These are phyloP conservation scores for Typhlomys cinereus DNA, from an alignment of 2,113 vertebrate species.

Conservation along the genomic window DNA sequence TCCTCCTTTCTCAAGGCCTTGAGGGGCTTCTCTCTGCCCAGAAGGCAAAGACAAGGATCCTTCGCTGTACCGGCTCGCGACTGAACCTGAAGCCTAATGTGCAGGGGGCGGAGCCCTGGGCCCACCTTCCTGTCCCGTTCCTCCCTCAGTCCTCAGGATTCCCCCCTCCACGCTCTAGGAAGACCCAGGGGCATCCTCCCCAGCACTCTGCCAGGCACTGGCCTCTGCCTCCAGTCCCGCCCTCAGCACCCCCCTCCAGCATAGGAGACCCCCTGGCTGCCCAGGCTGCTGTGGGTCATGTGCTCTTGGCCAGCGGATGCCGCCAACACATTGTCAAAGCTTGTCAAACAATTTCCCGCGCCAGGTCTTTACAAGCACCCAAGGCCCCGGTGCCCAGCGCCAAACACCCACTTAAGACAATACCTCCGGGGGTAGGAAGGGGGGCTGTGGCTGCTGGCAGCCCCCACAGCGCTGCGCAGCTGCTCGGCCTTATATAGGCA, in stretches of 20 bases:
- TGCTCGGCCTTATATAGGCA: slow-evolving; percentile 86
- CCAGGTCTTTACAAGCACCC: slow-evolving; percentile 83
- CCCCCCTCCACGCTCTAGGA: accelerated
- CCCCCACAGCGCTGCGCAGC: accelerated
- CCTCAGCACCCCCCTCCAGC: neutral
- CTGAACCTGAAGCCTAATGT: neutral
- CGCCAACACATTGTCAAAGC: slow-evolving; percentile 76
- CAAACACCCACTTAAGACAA: slow-evolving; percentile 84
- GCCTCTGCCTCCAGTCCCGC: slow-evolving; percentile 25
- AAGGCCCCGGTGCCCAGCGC: slow-evolving; percentile 60
- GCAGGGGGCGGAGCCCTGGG: neutral
- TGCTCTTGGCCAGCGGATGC: neutral
- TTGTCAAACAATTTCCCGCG: slow-evolving; percentile 85
- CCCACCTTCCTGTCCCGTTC: accelerated
- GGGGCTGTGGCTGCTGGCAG: too few species aligned
- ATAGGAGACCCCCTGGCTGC: neutral
- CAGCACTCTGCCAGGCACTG: accelerated
- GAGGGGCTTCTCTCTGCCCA: accelerated
- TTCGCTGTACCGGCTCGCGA: accelerated
- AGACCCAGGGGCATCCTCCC: neutral
- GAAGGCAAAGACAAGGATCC: accelerated
- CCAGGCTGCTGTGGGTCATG: neutral
- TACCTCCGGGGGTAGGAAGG: slow-evolving; percentile 33
- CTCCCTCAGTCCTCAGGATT: neutral
- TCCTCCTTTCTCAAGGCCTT: neutral